These are phyloP conservation scores for Drosophila pallidifrons DNA, from an alignment of 1,140 invertebrate genomes.

Conservation along the genomic window DNA sequence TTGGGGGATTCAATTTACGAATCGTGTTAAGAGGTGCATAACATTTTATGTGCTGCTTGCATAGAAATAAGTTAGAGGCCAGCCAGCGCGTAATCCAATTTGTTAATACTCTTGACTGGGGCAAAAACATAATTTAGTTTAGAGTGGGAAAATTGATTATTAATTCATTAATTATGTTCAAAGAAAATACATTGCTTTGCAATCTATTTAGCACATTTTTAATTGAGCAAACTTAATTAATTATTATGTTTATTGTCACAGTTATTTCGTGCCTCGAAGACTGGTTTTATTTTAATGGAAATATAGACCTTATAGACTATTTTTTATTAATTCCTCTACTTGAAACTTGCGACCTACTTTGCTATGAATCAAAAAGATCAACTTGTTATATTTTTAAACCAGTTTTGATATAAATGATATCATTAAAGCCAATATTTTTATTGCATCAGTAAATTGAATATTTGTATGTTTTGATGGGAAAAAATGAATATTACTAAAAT, in stretches of 20 bases:
- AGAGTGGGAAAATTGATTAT: no score
- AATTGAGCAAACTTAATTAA: no score
- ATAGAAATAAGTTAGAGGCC: not conserved
- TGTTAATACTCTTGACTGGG: slow-evolving; percentile 6
- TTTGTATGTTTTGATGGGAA: not conserved
- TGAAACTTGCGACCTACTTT: not conserved
- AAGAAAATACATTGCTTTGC: no score
- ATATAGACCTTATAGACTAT: no score
- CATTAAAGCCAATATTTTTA: not conserved
- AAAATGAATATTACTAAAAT: not conserved
- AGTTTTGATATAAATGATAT: not conserved
- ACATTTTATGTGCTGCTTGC: slow-evolving; percentile 5
- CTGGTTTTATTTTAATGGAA: no score
- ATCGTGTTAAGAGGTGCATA: slow-evolving; percentile 28
- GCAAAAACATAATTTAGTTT: not conserved
- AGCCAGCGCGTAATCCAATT: slow-evolving; percentile 9
- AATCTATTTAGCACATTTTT: no score
- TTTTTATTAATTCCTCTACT: not conserved
- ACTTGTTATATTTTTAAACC: not conserved
- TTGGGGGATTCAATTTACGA: slow-evolving; percentile 40
- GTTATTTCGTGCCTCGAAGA: no score
- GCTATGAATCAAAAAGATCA: not conserved
- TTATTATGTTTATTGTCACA: no score
- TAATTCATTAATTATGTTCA: no score
- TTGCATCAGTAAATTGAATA: not conserved